Conservation (phyloP, 2,797 vertebrate species). For the Sebastes jordani region DNA sequence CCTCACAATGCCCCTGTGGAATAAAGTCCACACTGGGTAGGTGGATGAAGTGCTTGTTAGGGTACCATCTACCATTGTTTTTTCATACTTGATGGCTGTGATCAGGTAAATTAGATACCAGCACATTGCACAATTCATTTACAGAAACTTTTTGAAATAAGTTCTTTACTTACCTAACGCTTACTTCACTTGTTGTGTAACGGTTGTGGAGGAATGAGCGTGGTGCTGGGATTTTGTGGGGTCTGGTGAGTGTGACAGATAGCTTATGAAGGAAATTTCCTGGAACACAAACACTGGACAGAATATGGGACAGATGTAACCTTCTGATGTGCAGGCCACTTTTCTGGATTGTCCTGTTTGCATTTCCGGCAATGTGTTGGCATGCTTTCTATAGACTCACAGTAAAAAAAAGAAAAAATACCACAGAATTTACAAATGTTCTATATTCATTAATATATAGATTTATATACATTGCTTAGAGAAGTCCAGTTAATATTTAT, state of each 20-base stretch:
- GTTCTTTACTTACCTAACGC: background rate
- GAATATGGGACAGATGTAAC: constrained; percentile 3
- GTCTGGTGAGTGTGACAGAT: background rate
- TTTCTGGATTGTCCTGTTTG: background rate
- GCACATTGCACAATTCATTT: background rate
- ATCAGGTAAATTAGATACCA: background rate
- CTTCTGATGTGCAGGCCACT: background rate
- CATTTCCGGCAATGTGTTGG: background rate
- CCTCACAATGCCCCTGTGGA: constrained; percentile 34
- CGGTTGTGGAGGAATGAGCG: background rate
- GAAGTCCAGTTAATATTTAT: background rate
- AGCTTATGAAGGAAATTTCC: constrained; percentile 9
- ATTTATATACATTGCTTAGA: background rate
- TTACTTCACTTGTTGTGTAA: background rate
- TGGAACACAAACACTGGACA: background rate
- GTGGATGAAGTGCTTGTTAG: constrained; percentile 18
- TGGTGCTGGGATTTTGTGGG: background rate
- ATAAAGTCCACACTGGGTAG: constrained; percentile 23
- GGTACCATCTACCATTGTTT: background rate
- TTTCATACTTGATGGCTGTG: background rate
- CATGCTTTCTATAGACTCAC: background rate
- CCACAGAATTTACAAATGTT: background rate
- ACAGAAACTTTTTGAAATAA: background rate
- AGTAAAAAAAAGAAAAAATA: background rate
- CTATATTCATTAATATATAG: background rate